Conservation (phyloP, 2,113 vertebrate genomes). For the Nansenia antarctica region DNA sequence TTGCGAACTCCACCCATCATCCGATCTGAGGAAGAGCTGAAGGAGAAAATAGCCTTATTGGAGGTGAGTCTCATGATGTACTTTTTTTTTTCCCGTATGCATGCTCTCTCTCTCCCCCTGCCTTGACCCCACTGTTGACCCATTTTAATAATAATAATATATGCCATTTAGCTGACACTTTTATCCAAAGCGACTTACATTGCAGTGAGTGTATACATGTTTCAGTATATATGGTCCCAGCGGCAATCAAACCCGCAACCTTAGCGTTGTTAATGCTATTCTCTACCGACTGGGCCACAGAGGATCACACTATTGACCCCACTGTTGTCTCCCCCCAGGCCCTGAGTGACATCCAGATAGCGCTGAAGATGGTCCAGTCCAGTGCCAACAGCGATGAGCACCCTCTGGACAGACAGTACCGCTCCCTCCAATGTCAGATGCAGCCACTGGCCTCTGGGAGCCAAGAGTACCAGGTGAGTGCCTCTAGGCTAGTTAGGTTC, state of each 20-base stretch:
- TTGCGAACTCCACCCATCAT: conserved; percentile 84
- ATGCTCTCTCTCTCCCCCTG: too few species aligned
- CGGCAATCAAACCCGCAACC: too few species aligned
- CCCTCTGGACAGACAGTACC: conserved; percentile 83
- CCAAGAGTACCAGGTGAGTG: conserved; percentile 76
- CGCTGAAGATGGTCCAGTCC: conserved; percentile 82
- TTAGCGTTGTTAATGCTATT: too few species aligned
- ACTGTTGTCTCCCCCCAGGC: conserved; percentile 64
- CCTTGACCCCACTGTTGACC: too few species aligned
- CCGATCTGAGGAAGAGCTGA: conserved; percentile 79
- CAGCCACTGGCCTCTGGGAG: conserved; percentile 69
- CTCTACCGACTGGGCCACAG: too few species aligned
- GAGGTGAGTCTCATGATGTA: conserved; percentile 73
- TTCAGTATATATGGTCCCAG: too few species aligned
- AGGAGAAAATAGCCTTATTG: conserved; percentile 82
- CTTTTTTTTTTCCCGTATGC: too few species aligned
- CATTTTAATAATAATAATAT: too few species aligned
- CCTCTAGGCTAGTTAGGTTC: not conserved
- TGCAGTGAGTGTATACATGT: too few species aligned
- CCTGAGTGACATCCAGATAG: conserved; percentile 87
- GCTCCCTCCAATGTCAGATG: conserved; percentile 76
- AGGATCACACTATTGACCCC: not conserved
- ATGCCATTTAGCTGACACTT: too few species aligned
- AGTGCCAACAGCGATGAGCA: conserved; percentile 73
- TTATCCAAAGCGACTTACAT: too few species aligned